phyloP scores from a whole-genome alignment of 2,797 vertebrate species.

The Acanthurus lineatus region DNA sequence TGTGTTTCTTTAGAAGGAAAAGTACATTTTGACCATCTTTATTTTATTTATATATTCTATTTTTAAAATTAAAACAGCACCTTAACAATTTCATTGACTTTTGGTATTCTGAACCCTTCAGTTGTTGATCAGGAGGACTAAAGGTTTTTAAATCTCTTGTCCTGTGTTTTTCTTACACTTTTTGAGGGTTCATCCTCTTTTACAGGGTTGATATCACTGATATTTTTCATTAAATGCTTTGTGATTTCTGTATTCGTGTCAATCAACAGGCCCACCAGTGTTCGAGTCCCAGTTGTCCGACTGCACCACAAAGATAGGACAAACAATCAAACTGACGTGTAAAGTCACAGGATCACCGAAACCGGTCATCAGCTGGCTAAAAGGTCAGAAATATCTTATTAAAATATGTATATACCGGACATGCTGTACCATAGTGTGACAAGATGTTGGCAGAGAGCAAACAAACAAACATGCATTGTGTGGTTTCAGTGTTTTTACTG shows the following conservation, averaged over 20 bases:
- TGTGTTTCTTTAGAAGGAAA: conserved; percentile 60
- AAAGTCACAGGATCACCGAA: conserved; percentile 91
- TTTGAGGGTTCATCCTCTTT: not conserved
- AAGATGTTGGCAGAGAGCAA: too few relatives aligned
- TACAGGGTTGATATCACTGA: not conserved
- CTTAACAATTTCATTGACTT: not conserved
- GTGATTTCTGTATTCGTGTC: conserved; percentile 19
- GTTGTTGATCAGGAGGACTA: not conserved
- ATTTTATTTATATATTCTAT: not conserved
- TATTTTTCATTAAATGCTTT: not conserved
- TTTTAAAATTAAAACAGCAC: not conserved
- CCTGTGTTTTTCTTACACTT: not conserved
- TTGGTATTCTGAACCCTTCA: not conserved
- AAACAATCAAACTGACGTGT: conserved; percentile 95
- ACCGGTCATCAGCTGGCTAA: conserved; percentile 92
- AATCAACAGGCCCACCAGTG: conserved; percentile 87
- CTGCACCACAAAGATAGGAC: conserved; percentile 90
- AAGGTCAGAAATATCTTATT: conserved; percentile 86
- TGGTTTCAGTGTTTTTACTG: not conserved
- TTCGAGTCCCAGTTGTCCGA: conserved; percentile 91
- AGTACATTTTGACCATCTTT: not conserved
- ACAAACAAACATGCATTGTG: not conserved
- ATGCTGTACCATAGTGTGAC: not conserved
- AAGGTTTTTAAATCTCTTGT: not conserved
- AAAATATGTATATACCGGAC: not conserved